Evolutionary conservation across 2,888 invertebrate species (phyloP), one percentile per base, ranked within the genome.

Genomic region (Gisinianus flammeolus): DNA sequence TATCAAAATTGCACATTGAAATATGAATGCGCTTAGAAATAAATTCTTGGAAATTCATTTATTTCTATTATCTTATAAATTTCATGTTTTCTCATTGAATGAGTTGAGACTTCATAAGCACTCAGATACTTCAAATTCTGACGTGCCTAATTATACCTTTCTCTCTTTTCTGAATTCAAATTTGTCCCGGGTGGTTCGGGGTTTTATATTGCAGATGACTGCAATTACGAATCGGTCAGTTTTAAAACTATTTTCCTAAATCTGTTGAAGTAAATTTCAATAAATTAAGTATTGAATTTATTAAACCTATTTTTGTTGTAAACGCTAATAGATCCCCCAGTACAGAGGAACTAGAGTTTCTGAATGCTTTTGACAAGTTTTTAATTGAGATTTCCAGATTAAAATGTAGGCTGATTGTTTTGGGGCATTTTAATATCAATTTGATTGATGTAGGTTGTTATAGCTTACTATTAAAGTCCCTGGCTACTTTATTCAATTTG

Each of bases 391-490:
- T 67, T 16, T 5, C 31, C 19, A 8, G 31, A 2, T 31, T 31
- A 2, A 67, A 30, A 30, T 12, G 28, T 2, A n/a, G 31, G 2
- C 2, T 31, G 5, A 12, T 31, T 4, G 16, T 31, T 6, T 19
- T 31, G 28, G 67, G 67, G 16, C 31, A 67, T 28, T 30, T 67
- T 6, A 67, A 67, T 31, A 67, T 67, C 19, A 31, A 67, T 67
- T 31, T 67, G n/a, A 5, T 8, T 8, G 54, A 54, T 4, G 4
- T n/a, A 4, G n/a, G n/a, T 19, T 4, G 54, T 19, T 3, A 5
- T 3, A 8, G 19, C 4, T 12, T 54, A n/a, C 5, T 12, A 16
- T n/a, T 54, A 3, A 4, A 8, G 4, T n/a, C 4, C n/a, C n/a
- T 54, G 6, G 54, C 19, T 8, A 12, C 5, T 4, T 3, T n/a